These are phyloP conservation scores for Odontomyia ornata DNA, from an alignment of 2,888 invertebrate genomes.

Conservation along the genomic window DNA sequence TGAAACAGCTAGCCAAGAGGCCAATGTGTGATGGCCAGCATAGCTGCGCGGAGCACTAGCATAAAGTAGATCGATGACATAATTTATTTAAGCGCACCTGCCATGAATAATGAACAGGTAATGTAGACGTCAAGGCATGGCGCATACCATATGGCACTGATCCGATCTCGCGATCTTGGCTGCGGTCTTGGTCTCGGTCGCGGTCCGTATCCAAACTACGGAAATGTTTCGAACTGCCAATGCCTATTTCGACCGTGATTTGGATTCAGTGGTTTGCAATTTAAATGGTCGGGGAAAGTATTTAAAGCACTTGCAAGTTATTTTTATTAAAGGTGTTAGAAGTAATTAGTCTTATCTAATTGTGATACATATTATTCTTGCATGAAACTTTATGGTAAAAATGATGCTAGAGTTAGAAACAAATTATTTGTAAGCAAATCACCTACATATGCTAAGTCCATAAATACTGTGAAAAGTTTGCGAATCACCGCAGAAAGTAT, in stretches of 20 bases:
- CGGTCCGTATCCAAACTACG: slow-evolving; percentile 4
- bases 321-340: too few species aligned
- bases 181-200: slow-evolving; percentile 28
- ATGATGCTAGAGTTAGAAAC: too few species aligned
- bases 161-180: slow-evolving; percentile 25
- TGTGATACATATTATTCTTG: too few species aligned
- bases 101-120: slow-evolving; percentile 42
- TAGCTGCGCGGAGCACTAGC: slow-evolving; percentile 10
- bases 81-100: slow-evolving; percentile 49
- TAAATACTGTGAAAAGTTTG: slow-evolving; percentile 2
- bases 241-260: not conserved
- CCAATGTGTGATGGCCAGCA: not conserved
- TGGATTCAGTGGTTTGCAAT: slow-evolving; percentile 20
- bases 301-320: not conserved
- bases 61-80: slow-evolving; percentile 49
- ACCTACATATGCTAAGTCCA: too few species aligned
- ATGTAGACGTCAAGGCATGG: slow-evolving; percentile 9
- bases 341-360: too few species aligned
- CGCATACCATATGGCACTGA: slow-evolving; percentile 40
- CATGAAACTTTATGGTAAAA: too few species aligned
- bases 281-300: not conserved
- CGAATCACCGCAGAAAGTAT: slow-evolving; percentile 1
- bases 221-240: slow-evolving; percentile 31
- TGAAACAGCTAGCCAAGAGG: not conserved
- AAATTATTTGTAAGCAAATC: too few species aligned